Percentiles rank a stretch among this genome's conserved stretches.
These are phyloP conservation scores for Felis chaus DNA, from an alignment of 2,113 vertebrate species.

Conservation along the genomic window DNA sequence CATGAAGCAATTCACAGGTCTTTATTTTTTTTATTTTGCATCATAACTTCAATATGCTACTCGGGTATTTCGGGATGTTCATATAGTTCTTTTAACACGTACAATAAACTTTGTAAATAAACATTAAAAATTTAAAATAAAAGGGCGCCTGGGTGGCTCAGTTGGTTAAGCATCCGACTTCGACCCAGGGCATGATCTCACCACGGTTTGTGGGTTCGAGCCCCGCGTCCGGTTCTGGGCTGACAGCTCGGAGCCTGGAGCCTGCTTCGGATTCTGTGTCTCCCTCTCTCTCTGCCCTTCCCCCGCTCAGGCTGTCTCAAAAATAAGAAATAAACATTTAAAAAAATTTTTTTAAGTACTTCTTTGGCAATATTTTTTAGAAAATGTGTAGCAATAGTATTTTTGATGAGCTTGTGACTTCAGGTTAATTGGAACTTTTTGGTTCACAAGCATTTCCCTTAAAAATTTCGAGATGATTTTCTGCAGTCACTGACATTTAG, in stretches of 20 bases:
- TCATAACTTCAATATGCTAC: neutral
- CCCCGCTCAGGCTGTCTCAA: too few relatives aligned
- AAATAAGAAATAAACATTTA: too few relatives aligned
- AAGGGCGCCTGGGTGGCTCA: too few relatives aligned
- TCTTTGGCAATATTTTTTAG: neutral
- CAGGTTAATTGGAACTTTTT: neutral
- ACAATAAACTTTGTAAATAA: neutral
- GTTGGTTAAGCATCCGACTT: too few relatives aligned
- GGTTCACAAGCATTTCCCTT: neutral
- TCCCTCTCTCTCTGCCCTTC: too few relatives aligned
- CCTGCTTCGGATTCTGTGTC: too few relatives aligned
- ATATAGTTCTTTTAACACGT: neutral
- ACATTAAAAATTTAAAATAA: too few relatives aligned
- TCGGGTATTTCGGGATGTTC: neutral
- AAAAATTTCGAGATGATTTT: neutral
- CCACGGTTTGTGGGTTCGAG: too few relatives aligned
- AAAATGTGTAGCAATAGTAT: neutral
- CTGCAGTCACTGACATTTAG: neutral
- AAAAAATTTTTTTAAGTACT: neutral
- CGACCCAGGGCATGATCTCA: too few relatives aligned
- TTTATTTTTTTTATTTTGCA: neutral
- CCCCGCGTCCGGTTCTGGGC: too few relatives aligned
- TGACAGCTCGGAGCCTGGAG: too few relatives aligned
- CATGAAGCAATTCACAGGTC: neutral
- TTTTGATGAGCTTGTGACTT: neutral